phyloP scores from a whole-genome alignment of 2,797 vertebrate genomes.

The Enteromius fasciolatus region DNA sequence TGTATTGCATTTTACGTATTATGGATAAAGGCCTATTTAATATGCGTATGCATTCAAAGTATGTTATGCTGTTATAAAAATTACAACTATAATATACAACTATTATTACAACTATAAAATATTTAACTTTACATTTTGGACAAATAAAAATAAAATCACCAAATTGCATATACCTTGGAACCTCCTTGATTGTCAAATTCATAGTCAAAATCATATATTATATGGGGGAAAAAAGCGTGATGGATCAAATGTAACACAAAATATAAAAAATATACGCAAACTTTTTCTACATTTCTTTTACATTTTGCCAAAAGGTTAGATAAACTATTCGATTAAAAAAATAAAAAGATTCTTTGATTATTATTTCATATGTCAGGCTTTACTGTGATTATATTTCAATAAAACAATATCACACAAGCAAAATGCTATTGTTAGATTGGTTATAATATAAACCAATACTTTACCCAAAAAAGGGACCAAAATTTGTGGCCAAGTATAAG shows the following conservation, averaged over 20 bases:
- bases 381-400: neutral
- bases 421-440: neutral
- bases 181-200: too few relatives aligned
- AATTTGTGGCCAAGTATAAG: neutral
- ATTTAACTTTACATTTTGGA: too few relatives aligned
- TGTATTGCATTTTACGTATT: neutral
- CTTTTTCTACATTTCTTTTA: neutral
- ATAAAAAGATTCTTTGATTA: neutral
- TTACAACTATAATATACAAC: too few relatives aligned
- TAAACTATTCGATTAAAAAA: neutral
- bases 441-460: neutral
- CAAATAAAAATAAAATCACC: constrained; percentile 4
- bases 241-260: neutral
- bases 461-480: neutral
- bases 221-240: neutral
- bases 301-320: neutral
- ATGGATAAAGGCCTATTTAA: neutral
- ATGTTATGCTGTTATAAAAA: neutral
- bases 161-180: neutral
- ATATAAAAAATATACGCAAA: neutral
- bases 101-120: neutral
- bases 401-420: neutral
- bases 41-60: neutral
- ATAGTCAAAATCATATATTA: neutral
- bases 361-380: neutral